A percentile compares a stretch with the other conserved stretches of the same genome.
Evolutionary conservation across 2,113 vertebrate genomes (phyloP).

Genomic region (Choloepus hoffmanni): DNA sequence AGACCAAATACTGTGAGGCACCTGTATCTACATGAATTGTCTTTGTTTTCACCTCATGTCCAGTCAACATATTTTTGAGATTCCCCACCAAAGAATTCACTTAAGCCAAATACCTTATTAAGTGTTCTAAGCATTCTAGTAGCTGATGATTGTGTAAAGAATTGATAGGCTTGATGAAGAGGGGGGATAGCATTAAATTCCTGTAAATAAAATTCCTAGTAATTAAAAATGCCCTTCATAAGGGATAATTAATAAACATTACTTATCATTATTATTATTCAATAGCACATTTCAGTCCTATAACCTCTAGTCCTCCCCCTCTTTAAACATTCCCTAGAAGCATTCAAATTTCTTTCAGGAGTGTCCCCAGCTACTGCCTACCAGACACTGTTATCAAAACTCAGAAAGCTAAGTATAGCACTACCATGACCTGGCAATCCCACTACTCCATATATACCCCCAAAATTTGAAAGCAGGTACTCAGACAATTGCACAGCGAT

Average conservation of each 20-base stretch:
- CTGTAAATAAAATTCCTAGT: neutral
- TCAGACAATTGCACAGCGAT: too few relatives aligned
- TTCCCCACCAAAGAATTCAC: neutral
- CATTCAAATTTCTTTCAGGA: neutral
- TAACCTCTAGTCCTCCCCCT: neutral
- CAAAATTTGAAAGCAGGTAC: too few relatives aligned
- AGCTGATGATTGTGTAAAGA: neutral
- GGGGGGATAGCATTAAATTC: neutral
- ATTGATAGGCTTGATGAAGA: neutral
- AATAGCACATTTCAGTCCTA: neutral
- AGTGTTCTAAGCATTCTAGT: neutral
- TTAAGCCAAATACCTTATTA: neutral
- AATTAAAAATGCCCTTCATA: neutral
- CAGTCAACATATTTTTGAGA: neutral
- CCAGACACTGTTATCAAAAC: neutral
- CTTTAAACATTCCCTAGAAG: neutral
- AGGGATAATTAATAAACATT: neutral
- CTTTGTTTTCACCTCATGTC: neutral
- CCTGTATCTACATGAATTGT: neutral
- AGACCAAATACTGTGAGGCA: neutral
- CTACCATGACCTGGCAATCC: too few relatives aligned
- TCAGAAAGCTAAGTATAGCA: too few relatives aligned
- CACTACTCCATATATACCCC: too few relatives aligned
- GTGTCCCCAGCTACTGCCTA: neutral
- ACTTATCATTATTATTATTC: neutral